A percentile compares a stretch with the other conserved stretches of the same genome.
Conservation (phyloP, 2,888 invertebrate genomes). For the Cancer borealis region DNA sequence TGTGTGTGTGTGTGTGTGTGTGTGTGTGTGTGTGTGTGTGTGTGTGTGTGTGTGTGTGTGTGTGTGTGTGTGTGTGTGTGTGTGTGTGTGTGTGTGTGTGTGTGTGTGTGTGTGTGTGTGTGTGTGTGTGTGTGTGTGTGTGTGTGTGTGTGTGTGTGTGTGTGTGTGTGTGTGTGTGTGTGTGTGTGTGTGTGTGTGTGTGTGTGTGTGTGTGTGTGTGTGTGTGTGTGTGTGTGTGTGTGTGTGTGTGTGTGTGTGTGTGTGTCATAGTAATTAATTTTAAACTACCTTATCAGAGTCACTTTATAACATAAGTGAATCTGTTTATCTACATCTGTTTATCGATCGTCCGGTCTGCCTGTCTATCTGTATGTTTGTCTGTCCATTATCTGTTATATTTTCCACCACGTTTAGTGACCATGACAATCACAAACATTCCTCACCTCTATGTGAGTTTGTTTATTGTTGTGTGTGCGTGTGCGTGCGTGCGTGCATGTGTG, state of each 20-base stretch:
- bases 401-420: background rate
- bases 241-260: no score
- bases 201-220: background rate
- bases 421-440: constrained; percentile 9
- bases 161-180: constrained; percentile 49
- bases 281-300: background rate
- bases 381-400: background rate
- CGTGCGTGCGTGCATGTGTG: no score
- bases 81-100: background rate
- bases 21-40: background rate
- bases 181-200: constrained; percentile 13
- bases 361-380: background rate
- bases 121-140: no score
- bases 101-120: no score
- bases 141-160: background rate
- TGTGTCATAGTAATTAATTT: background rate
- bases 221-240: no score
- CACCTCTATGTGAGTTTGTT: background rate
- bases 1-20: no score
- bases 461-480: no score
- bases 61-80: constrained; percentile 17
- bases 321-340: background rate
- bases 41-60: constrained; percentile 49
- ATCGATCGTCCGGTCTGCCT: background rate
- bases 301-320: background rate